These are phyloP conservation scores for human DNA, from an alignment of 2,113 vertebrate genomes.

Conservation along the genomic window DNA sequence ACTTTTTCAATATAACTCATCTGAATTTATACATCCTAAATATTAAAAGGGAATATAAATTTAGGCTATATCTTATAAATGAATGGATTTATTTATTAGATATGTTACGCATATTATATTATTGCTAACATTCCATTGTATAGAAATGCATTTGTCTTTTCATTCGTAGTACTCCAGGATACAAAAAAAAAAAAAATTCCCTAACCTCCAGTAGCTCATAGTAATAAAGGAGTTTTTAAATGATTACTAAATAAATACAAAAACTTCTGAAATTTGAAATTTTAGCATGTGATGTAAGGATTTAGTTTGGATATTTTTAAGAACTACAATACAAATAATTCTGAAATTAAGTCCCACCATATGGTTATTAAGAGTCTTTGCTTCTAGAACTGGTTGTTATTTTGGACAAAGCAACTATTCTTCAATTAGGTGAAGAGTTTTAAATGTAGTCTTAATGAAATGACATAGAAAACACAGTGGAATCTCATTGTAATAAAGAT, in stretches of 20 bases:
- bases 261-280: neutral
- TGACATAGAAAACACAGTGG: neutral
- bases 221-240: neutral
- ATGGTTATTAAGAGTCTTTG: neutral
- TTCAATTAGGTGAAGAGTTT: neutral
- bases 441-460: neutral
- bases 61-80: neutral
- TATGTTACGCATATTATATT: neutral
- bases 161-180: neutral
- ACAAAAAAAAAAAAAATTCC: neutral
- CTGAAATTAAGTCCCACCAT: neutral
- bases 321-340: neutral
- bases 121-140: neutral
- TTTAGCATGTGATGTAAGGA: neutral
- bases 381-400: neutral
- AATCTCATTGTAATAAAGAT: neutral
- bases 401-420: neutral
- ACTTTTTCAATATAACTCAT: neutral
- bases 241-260: neutral
- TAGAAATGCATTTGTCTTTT: neutral
- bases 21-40: neutral
- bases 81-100: neutral
- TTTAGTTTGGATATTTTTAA: neutral
- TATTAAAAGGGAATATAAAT: neutral
- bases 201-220: neutral